Conservation (phyloP, 2,888 invertebrate species). For the Eutolmus rufibarbis region DNA sequence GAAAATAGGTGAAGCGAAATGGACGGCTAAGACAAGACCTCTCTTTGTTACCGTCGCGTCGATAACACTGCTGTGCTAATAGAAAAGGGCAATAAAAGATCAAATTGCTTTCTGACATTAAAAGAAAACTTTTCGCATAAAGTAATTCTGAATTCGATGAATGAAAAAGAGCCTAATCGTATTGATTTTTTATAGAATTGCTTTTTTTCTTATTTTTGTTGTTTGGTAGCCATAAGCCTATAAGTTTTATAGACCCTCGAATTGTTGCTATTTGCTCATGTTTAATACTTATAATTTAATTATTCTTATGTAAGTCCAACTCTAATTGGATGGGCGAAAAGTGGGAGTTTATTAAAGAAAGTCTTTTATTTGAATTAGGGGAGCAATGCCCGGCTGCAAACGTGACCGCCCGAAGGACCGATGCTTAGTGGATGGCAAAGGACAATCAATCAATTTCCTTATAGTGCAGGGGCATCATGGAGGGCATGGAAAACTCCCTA, state of each 20-base stretch:
- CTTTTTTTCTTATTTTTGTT: too few relatives aligned
- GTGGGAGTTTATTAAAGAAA: neutral
- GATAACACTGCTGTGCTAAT: neutral
- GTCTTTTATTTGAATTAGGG: neutral
- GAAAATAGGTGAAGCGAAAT: neutral
- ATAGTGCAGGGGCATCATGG: too few relatives aligned
- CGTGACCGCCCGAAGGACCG: neutral
- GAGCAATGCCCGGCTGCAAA: neutral
- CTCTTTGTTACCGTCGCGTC: neutral
- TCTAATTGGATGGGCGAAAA: neutral
- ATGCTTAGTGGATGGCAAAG: neutral
- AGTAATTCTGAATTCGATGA: neutral
- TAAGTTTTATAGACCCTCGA: too few relatives aligned
- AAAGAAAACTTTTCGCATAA: neutral
- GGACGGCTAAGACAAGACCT: neutral
- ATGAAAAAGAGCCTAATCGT: neutral
- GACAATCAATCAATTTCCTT: neutral
- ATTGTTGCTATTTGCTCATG: neutral
- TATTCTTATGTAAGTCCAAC: neutral
- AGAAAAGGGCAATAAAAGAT: neutral
- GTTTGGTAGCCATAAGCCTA: too few relatives aligned
- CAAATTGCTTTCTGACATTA: neutral
- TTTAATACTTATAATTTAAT: neutral
- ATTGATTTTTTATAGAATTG: neutral
- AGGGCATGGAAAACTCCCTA: too few relatives aligned